Base-by-base conservation (phyloP, 2,113 vertebrate genomes). In the Choloepus hoffmanni region DNA sequence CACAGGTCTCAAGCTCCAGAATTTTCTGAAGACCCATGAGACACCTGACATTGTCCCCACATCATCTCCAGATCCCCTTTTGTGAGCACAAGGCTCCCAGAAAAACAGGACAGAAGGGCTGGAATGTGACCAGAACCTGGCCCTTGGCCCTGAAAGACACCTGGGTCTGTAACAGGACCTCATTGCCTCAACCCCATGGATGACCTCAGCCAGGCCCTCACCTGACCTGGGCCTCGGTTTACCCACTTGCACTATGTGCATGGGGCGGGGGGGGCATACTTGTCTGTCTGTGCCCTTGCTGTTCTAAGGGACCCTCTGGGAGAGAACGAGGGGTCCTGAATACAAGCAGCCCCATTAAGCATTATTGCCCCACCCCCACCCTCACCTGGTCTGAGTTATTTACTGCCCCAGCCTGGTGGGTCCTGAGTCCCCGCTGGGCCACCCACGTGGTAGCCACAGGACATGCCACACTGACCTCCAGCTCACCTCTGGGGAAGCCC, bases 391-490 rank as follows among this genome's bases (percentile, higher is more conserved):
- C 83, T 58, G 72, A 88, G 73, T 78, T 68, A 79, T 77, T 85
- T 89, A 91, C 74, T 83, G 43, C 85, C 70, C 58, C 83, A 40
- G 86, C 40, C 83, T 50, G 95, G 81, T 89, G 95, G 92, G 82
- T 53, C 40, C 74, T 85, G 45, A 77, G 95, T 90, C 92, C 85
- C 92, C 83, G 82, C 92, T 74, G 50, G 85, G 94, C 90, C 95
- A 96, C 94, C 95, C 96, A 96, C 76, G 60, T 50, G 89, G 95
- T 83, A 94, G 93, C 85, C 62, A 83, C 36, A 48, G 33, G 62
- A 81, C 95, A 93, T 60, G 90, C 92, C 95, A 96, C 60, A 63
- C 85, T 97, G 97, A 97, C 95, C 96, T 98, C 97, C 96, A 96
- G 95, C 90, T 97, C 95, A 98, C 97, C 97, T 98, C 95, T 45